Base-by-base conservation (phyloP, 2,888 invertebrate species). In the Machimus atricapillus region DNA sequence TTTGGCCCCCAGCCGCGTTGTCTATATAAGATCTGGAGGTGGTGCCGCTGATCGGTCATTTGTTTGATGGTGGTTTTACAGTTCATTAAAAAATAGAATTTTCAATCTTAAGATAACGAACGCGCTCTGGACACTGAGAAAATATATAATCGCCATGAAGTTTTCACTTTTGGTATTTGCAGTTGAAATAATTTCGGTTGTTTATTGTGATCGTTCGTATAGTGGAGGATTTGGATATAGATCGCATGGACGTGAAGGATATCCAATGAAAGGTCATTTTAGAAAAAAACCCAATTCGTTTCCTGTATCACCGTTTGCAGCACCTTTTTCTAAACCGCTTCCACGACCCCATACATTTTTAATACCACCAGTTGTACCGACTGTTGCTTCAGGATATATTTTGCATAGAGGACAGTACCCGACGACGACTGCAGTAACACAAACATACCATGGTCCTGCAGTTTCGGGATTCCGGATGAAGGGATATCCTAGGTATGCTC, bases 21-120 rank as follows among this genome's bases (percentile, higher is more conserved):
- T 85, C 85, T 85, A 85, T 85, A 85, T 85, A 85, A 85, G 74
- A 74, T 43, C 43, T 23, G 27, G 40, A 37, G 12, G 73, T 34
- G 37, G 19, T 40, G 37, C 19, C 66, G 73, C 46, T 23, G 46
- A 85, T 31, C 37, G 73, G 74, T 85, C 74, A 85, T 73, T 85
- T 85, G 74, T 85, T 85, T 27, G 43, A 37, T 31, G 43, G 74
- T 85, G 16, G 19, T 73, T 85, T 74, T 31, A 46, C 46, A 46
- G 43, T 85, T 43, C 37, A 74, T 16, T 85, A 73, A 66, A 74
- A 37, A 56, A 31, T 81, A 31, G n/a, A 12, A 58, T 82, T 46
- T 85, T 85, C 27, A n/a, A 34, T 3, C 74, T n/a, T 1, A 27
- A 31, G 74, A 14, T 82, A 40, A 52, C 37, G 34, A n/a, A n/a